phyloP scores from a whole-genome alignment of 2,888 invertebrate species.

The Pseudolycoriella hygida region DNA sequence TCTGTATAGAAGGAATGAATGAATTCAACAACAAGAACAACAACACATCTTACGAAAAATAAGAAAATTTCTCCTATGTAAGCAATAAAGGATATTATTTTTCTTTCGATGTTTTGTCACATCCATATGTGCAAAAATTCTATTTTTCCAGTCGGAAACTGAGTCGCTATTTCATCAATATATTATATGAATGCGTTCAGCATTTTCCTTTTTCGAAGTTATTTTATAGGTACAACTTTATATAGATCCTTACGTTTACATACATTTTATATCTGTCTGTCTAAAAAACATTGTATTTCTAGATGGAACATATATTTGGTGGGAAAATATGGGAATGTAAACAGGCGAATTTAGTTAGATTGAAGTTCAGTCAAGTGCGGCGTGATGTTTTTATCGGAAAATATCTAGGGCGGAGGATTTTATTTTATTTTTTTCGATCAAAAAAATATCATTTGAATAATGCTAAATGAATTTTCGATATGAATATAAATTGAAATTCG shows the following conservation, averaged over 20 bases:
- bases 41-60: background rate
- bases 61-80: background rate
- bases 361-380: constrained; percentile 4
- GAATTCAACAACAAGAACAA: background rate
- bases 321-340: constrained; percentile 2
- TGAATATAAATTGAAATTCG: constrained; percentile 3
- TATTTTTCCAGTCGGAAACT: constrained; percentile 1
- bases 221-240: background rate
- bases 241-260: background rate
- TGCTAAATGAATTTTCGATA: constrained; percentile 2
- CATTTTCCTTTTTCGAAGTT: background rate
- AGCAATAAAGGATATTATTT: background rate
- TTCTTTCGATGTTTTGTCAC: constrained; percentile 1
- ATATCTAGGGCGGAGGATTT: background rate
- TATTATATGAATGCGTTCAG: background rate
- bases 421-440: constrained; percentile 1
- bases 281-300: background rate
- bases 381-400: constrained; percentile 2
- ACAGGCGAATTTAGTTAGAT: constrained; percentile 4
- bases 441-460: constrained; percentile 3
- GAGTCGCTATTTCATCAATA: constrained; percentile 2
- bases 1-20: background rate
- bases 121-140: constrained; percentile 1
- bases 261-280: background rate
- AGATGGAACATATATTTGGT: no score